Base-by-base conservation (phyloP, 1,140 invertebrate genomes). In the Gonioctena quinquepunctata region DNA sequence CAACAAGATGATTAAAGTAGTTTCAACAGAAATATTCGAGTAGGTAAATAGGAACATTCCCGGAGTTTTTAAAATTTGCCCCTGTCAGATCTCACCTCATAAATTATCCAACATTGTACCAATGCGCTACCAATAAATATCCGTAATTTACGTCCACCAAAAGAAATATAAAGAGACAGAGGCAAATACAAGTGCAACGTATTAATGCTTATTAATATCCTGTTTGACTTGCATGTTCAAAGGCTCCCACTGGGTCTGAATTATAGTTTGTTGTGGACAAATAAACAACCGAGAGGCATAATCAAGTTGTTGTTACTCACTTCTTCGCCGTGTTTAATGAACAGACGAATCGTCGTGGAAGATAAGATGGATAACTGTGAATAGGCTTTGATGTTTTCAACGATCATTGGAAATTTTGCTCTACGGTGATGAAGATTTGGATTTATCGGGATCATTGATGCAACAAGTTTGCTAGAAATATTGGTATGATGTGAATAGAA, bases 21-120 rank as follows among this genome's bases (percentile, higher is more conserved):
- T 74, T 76, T 72, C 70, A 75, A 70, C 65, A 71, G 69, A 78
- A 77, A 76, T 73, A 68, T 71, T 72, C 76, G 70, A 74, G 72
- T 76, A 74, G 77, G 76, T 78, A 76, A 79, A 80, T 78, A 79
- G 76, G 74, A 74, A 78, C 78, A 81, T 81, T 81, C 79, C 69
- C 56, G 28, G 71, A 75, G 78, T 78, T 81, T 81, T 79, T 81
- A 76, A 81, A 81, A 81, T 80, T 81, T 79, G 79, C 75, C 77
- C 78, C 79, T 81, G 78, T 80, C 78, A 80, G 80, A 79, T 81
- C 77, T 80, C 80, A 81, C 79, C 80, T 81, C 78, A 80, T 81
- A 81, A 81, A 81, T 80, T 77, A 81, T 81, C 80, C 75, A 73
- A 71, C 75, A 80, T 80, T 79, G 79, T 81, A 79, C 70, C 64